Evolutionary conservation across 2,888 invertebrate genomes (phyloP).

Genomic region (Ophonus ardosiacus): DNA sequence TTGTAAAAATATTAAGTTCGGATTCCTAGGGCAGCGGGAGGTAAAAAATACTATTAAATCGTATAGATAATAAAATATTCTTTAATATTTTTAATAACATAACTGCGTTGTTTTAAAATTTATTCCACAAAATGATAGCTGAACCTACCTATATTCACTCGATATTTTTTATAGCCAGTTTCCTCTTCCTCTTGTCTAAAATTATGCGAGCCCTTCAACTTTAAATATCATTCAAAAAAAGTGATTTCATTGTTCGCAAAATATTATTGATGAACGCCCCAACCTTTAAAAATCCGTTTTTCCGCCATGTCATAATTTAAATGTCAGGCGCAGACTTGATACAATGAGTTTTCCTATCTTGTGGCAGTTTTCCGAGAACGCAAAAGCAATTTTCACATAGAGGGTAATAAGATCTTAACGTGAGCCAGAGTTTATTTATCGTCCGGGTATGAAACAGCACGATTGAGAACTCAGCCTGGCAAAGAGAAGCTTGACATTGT

Average conservation of each 20-base stretch:
- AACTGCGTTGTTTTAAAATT: no score
- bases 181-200: not conserved
- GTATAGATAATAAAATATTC: no score
- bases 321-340: slow-evolving; percentile 36
- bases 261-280: slow-evolving; percentile 5
- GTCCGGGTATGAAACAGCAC: slow-evolving; percentile 10
- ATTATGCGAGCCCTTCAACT: not conserved
- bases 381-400: slow-evolving; percentile 1
- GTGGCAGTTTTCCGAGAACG: not conserved
- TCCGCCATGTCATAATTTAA: slow-evolving; percentile 1
- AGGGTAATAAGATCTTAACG: slow-evolving; percentile 28
- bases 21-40: no score
- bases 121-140: no score
- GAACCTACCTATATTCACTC: not conserved
- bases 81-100: no score
- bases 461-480: not conserved
- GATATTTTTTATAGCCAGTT: not conserved
- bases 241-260: not conserved
- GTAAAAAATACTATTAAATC: no score
- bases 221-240: not conserved
- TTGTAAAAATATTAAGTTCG: no score
- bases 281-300: slow-evolving; percentile 37
- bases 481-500: not conserved
- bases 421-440: not conserved
- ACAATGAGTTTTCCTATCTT: not conserved